Percentiles rank a stretch among this genome's conserved stretches.
Conservation (phyloP, 2,797 vertebrate genomes). For the Staurois parvus region DNA sequence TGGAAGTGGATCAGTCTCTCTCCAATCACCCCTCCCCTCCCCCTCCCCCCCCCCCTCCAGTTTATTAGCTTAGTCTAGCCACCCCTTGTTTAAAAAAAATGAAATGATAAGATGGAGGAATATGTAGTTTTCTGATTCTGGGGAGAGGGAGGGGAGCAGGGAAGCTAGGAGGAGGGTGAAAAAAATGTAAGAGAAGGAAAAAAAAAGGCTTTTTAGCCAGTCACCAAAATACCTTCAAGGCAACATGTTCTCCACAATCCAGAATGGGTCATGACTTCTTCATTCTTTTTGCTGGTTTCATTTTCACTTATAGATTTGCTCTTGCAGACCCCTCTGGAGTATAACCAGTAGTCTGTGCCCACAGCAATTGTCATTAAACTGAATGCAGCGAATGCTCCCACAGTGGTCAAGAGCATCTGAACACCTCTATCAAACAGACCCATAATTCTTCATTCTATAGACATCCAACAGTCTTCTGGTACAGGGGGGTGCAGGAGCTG, state of each 20-base stretch:
- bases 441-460: slow-evolving; percentile 99
- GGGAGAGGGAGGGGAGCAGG: slow-evolving; percentile 65
- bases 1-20: slow-evolving; percentile 56
- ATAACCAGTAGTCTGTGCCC: slow-evolving; percentile 98
- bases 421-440: slow-evolving; percentile 98
- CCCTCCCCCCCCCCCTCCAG: slow-evolving; percentile 1
- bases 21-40: slow-evolving; percentile 22
- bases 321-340: slow-evolving; percentile 97
- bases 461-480: slow-evolving; percentile 89
- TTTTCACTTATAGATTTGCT: slow-evolving; percentile 95
- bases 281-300: slow-evolving; percentile 98
- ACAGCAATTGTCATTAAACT: slow-evolving; percentile 99
- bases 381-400: slow-evolving; percentile 98
- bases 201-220: slow-evolving; percentile 64
- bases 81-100: slow-evolving; percentile 66
- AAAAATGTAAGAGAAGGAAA: slow-evolving; percentile 53
- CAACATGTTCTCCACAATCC: slow-evolving; percentile 99
- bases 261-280: slow-evolving; percentile 98
- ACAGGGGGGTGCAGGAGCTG: slow-evolving; percentile 69
- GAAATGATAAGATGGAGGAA: slow-evolving; percentile 82
- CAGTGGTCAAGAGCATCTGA: slow-evolving; percentile 99
- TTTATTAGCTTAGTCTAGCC: slow-evolving; percentile 62
- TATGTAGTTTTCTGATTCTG: slow-evolving; percentile 71
- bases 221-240: slow-evolving; percentile 90
- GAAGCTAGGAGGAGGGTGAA: slow-evolving; percentile 52